These are phyloP conservation scores for Cantharis rustica DNA, from an alignment of 2,888 invertebrate genomes.

Conservation along the genomic window DNA sequence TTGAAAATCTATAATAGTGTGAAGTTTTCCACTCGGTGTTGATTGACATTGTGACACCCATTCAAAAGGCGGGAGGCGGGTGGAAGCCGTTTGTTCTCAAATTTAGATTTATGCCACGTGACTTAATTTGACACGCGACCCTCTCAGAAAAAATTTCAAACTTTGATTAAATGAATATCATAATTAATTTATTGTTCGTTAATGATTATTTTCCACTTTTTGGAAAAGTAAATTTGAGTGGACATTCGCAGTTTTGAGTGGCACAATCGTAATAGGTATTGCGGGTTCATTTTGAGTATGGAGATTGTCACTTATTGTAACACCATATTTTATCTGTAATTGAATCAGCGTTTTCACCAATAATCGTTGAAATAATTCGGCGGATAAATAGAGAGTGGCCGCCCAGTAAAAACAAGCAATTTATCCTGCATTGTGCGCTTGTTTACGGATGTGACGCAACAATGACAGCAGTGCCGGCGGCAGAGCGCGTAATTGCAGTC, in stretches of 20 bases:
- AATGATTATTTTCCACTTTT: background rate
- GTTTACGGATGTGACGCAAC: conserved; percentile 53
- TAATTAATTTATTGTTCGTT: background rate
- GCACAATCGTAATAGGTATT: background rate
- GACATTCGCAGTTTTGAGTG: background rate
- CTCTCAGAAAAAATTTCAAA: background rate
- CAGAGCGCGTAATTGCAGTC: conserved; percentile 56
- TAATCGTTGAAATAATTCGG: conserved; percentile 10
- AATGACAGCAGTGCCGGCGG: conserved; percentile 52
- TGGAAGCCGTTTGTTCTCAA: background rate
- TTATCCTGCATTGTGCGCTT: conserved; percentile 38
- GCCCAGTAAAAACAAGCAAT: conserved; percentile 38
- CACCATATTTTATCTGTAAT: conserved; percentile 17
- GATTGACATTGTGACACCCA: conserved; percentile 12
- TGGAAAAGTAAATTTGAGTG: background rate
- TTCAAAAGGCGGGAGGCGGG: background rate
- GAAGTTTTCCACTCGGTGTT: background rate
- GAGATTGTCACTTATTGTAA: conserved; percentile 5
- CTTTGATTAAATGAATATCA: background rate
- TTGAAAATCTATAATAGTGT: background rate
- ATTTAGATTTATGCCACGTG: conserved; percentile 14
- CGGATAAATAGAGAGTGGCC: conserved; percentile 26
- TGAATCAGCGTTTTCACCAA: conserved; percentile 23
- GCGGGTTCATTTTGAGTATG: background rate
- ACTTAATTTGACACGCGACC: conserved; percentile 12